Evolutionary conservation across 2,113 vertebrate genomes (phyloP), one percentile per base, ranked within the genome.

Genomic region (Oxyura jamaicensis): DNA sequence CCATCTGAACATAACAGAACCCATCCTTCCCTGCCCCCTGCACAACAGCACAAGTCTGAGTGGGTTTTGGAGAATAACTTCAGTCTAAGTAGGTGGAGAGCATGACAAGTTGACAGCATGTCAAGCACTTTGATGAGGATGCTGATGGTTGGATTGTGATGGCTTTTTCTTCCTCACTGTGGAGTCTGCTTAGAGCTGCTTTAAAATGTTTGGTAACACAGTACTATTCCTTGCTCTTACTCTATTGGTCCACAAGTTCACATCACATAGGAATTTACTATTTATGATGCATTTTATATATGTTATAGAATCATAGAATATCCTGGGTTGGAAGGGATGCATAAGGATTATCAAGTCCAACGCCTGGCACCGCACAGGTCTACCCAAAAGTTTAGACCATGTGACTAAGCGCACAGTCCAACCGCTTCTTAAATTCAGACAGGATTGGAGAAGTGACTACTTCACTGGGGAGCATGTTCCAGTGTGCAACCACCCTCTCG

Each of bases 261-360:
- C 13, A 33, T 58, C 18, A 53, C 13, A 13, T 13, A 25, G 0
- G 0, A 42, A 71, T 73, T 77, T 81, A 46, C 20, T 62, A 35
- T 53, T 77, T 39, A 17, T 26, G 15, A n/a, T 39, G 11, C 5
- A 33, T 77, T 83, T 83, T 56, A 23, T 10, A 15, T 31, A 23
- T 0, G 4, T 41, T 41, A 41, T 41, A 41, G 41, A 41, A 41
- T 41, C 41, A 13, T 41, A 41, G 41, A 41, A 41, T 41, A 41
- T 41, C 41, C 41, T 6, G 13, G 13, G 41, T 41, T 41, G 41
- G 41, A 41, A 41, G 41, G 41, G 41, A 41, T 4, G 4, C 41
- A 41, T 41, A 41, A 39, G 39, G 41, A 41, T 41, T 13, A 41
- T 13, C 41, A 41, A 41, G 41, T 41, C 12, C 41, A 41, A 41